Base-by-base conservation (phyloP, 2,113 vertebrate species). In the Chaetops frenatus region DNA sequence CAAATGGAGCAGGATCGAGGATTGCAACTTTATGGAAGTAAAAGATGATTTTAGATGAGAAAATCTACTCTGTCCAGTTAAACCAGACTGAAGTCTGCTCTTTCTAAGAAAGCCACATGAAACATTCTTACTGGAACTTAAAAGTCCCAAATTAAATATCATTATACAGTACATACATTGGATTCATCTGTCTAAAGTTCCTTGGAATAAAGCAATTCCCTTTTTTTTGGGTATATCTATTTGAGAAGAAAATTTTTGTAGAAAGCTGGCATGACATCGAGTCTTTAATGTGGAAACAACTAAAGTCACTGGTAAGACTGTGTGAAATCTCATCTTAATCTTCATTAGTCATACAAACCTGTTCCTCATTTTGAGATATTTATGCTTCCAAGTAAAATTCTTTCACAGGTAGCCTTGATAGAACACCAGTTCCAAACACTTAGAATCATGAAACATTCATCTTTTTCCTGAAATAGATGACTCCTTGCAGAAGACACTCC, bases 241-340 rank as follows among this genome's bases (percentile, higher is more conserved):
- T 81, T 71, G 44, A 77, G 53, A 90, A 81, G 58, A 85, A 73
- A 19, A 0, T 9, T 72, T 87, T 91, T 93, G 88, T 35, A 33
- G 47, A 67, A 74, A 93, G 48, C 44, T 80, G 44, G 40, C 29
- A 54, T 84, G 61, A 47, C 65, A 70, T 27, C 66, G 58, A 36
- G 22, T 84, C 81, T 97, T 95, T 88, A 94, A 94, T 94, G 89
- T 95, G 78, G 91, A 94, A 92, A 91, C 11, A 81, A 40, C 22
- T 60, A 64, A 69, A 96, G 31, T 67, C 47, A 54, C 31, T 92
- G 36, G 51, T 81, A 83, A 86, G 21, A 81, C 27, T 88, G 81
- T 78, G 89, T 88, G 88, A 95, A 95, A 94, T 85, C 67, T 62
- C 85, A 93, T 58, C 51, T 81, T 90, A 77, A 67, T 78, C 88